A percentile compares a stretch with the other conserved stretches of the same genome.
Evolutionary conservation across 2,113 vertebrate genomes (phyloP).

Genomic region (Leptocoma aspasia): DNA sequence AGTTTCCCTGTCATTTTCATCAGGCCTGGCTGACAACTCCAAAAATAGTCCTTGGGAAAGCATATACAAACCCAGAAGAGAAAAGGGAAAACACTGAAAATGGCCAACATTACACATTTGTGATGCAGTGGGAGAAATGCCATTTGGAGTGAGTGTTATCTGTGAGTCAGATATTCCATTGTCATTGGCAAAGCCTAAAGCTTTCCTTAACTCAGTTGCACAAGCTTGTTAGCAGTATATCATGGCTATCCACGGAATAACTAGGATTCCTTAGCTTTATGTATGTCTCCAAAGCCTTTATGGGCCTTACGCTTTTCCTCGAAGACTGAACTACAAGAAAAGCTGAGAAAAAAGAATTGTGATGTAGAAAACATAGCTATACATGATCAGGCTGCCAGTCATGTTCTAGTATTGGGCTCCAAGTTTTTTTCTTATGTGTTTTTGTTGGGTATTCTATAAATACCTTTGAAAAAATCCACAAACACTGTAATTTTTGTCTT

Average conservation of each 20-base stretch:
- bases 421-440: background rate
- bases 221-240: background rate
- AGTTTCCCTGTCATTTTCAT: conserved; percentile 29
- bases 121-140: background rate
- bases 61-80: background rate
- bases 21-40: conserved; percentile 33
- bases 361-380: background rate
- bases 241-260: background rate
- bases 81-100: background rate
- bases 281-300: background rate
- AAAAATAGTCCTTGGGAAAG: background rate
- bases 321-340: background rate
- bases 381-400: background rate
- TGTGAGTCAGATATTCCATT: background rate
- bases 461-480: background rate
- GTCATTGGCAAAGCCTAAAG: background rate
- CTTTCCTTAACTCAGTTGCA: background rate
- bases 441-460: background rate
- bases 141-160: background rate
- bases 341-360: background rate
- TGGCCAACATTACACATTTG: background rate
- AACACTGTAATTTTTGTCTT: background rate
- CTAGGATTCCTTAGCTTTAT: background rate
- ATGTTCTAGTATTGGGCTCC: background rate
- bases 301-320: background rate